Base-by-base conservation (phyloP, 37 sponge, comb jelly and placozoan genomes). In the Sycon ciliatum region DNA sequence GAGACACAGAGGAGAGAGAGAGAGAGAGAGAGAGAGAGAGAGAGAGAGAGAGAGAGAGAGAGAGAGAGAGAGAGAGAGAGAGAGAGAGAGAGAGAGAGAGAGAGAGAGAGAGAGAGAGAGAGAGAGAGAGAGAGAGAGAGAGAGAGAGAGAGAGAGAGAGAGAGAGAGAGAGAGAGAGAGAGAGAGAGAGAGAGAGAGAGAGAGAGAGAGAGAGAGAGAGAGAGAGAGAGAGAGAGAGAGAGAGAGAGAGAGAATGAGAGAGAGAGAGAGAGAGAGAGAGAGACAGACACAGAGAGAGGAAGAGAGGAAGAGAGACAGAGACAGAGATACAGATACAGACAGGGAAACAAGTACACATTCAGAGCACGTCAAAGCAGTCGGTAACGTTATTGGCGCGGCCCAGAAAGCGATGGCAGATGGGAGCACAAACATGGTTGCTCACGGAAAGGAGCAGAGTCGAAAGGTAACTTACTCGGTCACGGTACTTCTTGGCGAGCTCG, bases 401-500 rank as follows among this genome's bases (percentile, higher is more conserved):
- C 13, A 6, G 3, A 5, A 42, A 3, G 30, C 3, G 3, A 3
- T 56, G 73, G 22, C 33, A 3, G 7, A 6, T 32, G 65, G 34
- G 2, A 38, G 3, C 39, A 46, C 53, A 46, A 11, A 46, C 53
- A 46, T 16, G 16, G 16, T n/a, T n/a, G 3, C 3, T 56, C 58
- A 23, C 33, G 23, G 4, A 11, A n/a, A 56, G 32, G 4, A 36
- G 4, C 62, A 39, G 40, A 67, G 9, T 7, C 20, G 7, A 32
- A 31, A 32, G 13, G 18, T 16, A 65, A 64, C 85, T 61, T 27
- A 87, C 89, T 75, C 95, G 77, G 74, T 94, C 95, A 58, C 91
- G 13, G 71, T 94, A 94, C 36, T 90, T 94, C 49, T 74, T 67
- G 24, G 82, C 79, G 80, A 83, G 72, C 37, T 89, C 95, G 34